Evolutionary conservation across 2,888 invertebrate species (phyloP).

Genomic region (Leptopilina drosophilae): DNA sequence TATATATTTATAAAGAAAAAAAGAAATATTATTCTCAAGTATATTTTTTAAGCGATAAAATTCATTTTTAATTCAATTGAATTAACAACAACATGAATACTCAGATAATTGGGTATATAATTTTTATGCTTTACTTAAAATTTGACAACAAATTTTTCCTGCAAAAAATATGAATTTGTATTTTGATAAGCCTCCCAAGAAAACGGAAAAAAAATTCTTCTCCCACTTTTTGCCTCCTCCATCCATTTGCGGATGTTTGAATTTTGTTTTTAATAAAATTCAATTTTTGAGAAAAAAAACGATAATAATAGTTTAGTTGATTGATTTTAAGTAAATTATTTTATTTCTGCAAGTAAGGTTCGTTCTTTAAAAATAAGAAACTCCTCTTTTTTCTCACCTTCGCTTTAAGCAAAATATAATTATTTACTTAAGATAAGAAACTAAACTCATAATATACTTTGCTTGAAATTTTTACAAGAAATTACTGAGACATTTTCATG

Average conservation of each 20-base stretch:
- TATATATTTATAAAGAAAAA: no score
- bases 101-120: conserved; percentile 6
- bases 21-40: background rate
- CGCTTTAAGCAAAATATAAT: background rate
- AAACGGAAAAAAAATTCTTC: background rate
- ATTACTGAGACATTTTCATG: background rate
- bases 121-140: background rate
- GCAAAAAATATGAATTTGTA: background rate
- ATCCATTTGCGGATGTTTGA: background rate
- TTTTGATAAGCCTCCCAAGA: background rate
- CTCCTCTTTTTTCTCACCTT: background rate
- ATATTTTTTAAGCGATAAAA: conserved; percentile 30
- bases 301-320: background rate
- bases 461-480: conserved; percentile 20
- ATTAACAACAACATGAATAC: background rate
- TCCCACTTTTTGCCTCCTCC: background rate
- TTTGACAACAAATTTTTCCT: conserved; percentile 5
- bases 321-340: conserved; percentile 20
- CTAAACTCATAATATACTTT: background rate
- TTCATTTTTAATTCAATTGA: background rate
- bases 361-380: background rate
- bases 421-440: conserved; percentile 8
- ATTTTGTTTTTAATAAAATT: background rate
- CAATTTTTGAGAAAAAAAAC: background rate
- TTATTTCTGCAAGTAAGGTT: background rate